Percentiles rank a stretch among this genome's conserved stretches.
These are phyloP conservation scores for Melitaea athalia DNA, from an alignment of 2,888 invertebrate species.

Conservation along the genomic window DNA sequence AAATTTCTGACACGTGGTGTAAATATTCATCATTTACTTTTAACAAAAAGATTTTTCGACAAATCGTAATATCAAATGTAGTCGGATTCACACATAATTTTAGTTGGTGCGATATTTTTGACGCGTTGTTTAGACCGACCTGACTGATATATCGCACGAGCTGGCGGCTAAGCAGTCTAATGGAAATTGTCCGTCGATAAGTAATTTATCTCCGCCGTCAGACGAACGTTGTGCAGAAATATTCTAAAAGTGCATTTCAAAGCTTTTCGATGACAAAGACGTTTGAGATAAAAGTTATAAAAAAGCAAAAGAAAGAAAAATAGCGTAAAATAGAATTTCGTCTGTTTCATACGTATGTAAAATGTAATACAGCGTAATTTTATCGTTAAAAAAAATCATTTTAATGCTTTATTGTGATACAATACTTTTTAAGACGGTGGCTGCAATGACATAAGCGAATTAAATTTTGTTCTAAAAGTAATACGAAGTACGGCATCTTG, in stretches of 20 bases:
- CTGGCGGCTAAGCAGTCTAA: slow-evolving; percentile 4
- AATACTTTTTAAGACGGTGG: no score
- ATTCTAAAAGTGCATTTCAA: not conserved
- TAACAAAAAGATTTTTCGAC: not conserved
- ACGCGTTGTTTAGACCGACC: slow-evolving; percentile 12
- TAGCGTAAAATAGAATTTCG: no score
- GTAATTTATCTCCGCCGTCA: not conserved
- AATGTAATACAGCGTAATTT: no score
- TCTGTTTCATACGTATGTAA: no score
- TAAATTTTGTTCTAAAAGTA: no score
- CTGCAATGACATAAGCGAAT: no score
- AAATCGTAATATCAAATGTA: slow-evolving; percentile 1
- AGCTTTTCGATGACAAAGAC: not conserved
- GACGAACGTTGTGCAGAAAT: not conserved
- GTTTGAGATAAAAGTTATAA: not conserved
- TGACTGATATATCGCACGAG: slow-evolving; percentile 21
- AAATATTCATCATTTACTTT: not conserved
- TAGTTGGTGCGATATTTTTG: slow-evolving; percentile 9
- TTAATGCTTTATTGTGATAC: no score
- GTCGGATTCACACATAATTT: not conserved
- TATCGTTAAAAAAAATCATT: no score
- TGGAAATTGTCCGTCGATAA: slow-evolving; percentile 7
- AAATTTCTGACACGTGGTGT: not conserved
- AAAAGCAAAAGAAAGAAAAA: no score
- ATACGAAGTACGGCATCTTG: no score